Evolutionary conservation across 1,140 invertebrate species (phyloP).

Genomic region (Drosophila nebulosa): DNA sequence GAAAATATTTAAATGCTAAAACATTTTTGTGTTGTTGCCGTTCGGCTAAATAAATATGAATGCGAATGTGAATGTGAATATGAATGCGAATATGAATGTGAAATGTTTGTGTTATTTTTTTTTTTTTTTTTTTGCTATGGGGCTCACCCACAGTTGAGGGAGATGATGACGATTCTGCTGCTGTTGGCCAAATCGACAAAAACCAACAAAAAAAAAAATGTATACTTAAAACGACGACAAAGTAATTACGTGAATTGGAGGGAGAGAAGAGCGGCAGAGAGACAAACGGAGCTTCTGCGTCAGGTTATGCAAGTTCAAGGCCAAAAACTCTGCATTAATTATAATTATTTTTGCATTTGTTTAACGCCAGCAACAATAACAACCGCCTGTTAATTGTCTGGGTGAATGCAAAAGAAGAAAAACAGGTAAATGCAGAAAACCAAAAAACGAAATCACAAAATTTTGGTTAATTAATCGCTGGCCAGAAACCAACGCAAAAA

Average conservation of each 20-base stretch:
- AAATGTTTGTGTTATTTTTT: conserved; percentile 28
- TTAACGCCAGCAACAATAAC: conserved; percentile 41
- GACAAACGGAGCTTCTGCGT: conserved; percentile 8
- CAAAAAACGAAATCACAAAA: conserved; percentile 12
- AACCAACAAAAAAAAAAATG: conserved; percentile 28
- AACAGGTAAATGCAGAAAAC: conserved; percentile 75
- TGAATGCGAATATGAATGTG: conserved; percentile 13
- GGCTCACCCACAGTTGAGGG: conserved; percentile 42
- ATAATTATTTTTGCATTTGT: conserved; percentile 78
- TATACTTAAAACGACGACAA: conserved; percentile 16
- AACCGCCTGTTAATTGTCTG: conserved; percentile 60
- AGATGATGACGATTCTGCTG: conserved; percentile 44
- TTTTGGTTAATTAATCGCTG: conserved; percentile 60
- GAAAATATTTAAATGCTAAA: conserved; percentile 52
- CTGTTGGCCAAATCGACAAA: conserved; percentile 49
- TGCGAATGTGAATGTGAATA: conserved; percentile 20
- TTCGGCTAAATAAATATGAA: conserved; percentile 50
- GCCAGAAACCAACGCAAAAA: conserved; percentile 18
- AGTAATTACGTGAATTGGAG: conserved; percentile 61
- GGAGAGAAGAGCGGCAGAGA: background rate
- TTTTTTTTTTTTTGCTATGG: conserved; percentile 23
- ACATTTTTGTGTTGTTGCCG: conserved; percentile 15
- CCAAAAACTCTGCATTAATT: conserved; percentile 75
- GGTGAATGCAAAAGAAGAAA: conserved; percentile 68
- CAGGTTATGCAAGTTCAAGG: conserved; percentile 76